Base-by-base conservation (phyloP, 2,888 invertebrate genomes). In the Drosophila pseudotalamancana region DNA sequence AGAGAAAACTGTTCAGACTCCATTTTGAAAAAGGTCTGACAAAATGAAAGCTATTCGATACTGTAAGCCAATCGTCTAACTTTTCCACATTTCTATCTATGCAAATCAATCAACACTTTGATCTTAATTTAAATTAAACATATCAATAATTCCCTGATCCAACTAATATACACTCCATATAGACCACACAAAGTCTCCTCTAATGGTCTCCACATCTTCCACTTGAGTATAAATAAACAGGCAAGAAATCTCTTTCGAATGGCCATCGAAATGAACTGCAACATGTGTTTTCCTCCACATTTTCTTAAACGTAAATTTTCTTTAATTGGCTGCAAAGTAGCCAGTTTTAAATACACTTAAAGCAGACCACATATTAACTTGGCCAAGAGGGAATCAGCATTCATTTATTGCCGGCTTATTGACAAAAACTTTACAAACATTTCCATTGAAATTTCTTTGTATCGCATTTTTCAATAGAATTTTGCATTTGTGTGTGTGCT, bases 381-480 rank as follows among this genome's bases (percentile, higher is more conserved):
- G 27, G 8, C n/a, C 14, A 43, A 23, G 19, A 23, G 18, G 9
- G 6, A 29, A 25, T 37, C 35, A n/a, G 3, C 9, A 14, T 37
- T 51, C 23, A 14, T 23, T 48, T 27, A 40, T 19, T 19, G 31
- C 14, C 18, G 29, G 60, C 43, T 51, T 51, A 32, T 29, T 62
- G 12, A 18, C 18, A 12, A 8, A 56, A 5, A 9, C 25, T 27
- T 35, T 14, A 11, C 39, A 14, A 23, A 34, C 5, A 48, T 16
- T 35, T 50, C 6, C 9, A 62, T n/a, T 34, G 14, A 37, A n/a
- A 40, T 55, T 3, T 18, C 6, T 14, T 1, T 2, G 11, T 40
- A 12, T 34, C 31, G 16, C 12, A 19, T 8, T 27, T 46, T 64
- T 32, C 37, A 11, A 63, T 39, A 14, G 49, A 55, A 64, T 45